Conservation (phyloP, 2,113 vertebrate genomes). For the Triplophysa tibetana region DNA sequence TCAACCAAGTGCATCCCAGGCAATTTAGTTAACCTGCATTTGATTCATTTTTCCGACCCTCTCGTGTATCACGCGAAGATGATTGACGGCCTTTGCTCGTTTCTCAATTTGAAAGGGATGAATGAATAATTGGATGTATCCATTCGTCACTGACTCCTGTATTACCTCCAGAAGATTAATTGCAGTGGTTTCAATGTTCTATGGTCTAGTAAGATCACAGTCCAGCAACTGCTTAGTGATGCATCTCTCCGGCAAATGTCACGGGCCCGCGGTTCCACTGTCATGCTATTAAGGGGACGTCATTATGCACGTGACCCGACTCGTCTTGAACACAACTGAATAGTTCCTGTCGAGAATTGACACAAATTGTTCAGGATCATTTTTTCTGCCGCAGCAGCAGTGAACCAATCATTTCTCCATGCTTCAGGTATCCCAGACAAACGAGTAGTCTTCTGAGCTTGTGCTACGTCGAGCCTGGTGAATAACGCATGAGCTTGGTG, state of each 20-base stretch:
- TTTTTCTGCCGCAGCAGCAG: constrained; percentile 61
- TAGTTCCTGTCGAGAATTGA: constrained; percentile 78
- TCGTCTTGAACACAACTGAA: constrained; percentile 73
- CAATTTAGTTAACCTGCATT: not conserved
- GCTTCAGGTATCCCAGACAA: constrained; percentile 77
- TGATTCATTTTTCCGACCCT: not conserved
- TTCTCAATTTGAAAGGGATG: constrained; percentile 46
- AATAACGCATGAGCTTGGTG: constrained; percentile 75
- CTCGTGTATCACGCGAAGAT: constrained; percentile 5
- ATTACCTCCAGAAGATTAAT: constrained; percentile 51
- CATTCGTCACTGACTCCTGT: constrained; percentile 40
- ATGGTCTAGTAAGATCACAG: constrained; percentile 75
- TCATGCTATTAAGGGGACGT: constrained; percentile 78
- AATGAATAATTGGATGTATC: constrained; percentile 49
- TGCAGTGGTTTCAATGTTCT: constrained; percentile 60
- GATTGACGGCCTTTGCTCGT: constrained; percentile 32
- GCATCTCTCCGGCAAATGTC: constrained; percentile 80
- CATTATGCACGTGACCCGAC: constrained; percentile 77
- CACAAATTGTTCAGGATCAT: constrained; percentile 80
- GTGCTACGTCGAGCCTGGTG: constrained; percentile 71
- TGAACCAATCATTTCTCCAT: constrained; percentile 73
- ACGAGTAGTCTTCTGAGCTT: constrained; percentile 75
- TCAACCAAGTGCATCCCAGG: not conserved
- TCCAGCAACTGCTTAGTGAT: constrained; percentile 76
- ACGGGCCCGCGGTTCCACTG: constrained; percentile 77